These are phyloP conservation scores for Hozukius guyotensis DNA, from an alignment of 2,797 vertebrate species.

Conservation along the genomic window DNA sequence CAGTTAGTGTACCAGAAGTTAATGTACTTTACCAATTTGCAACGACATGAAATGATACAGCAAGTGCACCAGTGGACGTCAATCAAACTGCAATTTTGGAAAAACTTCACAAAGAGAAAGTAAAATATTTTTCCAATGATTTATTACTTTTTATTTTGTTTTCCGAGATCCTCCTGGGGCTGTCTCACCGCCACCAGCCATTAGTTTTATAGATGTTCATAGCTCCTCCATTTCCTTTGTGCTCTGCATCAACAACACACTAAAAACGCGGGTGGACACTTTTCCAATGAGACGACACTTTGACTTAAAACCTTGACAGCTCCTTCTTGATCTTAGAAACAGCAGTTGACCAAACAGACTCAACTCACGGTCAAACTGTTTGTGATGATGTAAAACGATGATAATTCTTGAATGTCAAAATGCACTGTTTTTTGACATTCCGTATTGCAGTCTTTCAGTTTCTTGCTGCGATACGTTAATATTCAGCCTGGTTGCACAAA, in stretches of 20 bases:
- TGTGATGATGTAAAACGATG: too few relatives aligned
- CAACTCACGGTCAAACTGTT: neutral
- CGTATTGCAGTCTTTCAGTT: too few relatives aligned
- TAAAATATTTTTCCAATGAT: neutral
- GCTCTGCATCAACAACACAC: neutral
- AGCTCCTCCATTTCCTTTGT: neutral
- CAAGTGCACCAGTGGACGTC: too few relatives aligned
- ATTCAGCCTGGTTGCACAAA: too few relatives aligned
- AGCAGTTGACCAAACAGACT: neutral
- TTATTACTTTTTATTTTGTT: neutral
- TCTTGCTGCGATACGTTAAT: too few relatives aligned
- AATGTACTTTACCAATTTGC: neutral
- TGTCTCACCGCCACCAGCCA: neutral
- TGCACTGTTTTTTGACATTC: too few relatives aligned
- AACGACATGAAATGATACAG: neutral
- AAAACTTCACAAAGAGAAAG: neutral
- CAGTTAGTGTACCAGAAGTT: neutral
- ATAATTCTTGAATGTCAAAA: too few relatives aligned
- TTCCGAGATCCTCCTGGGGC: too few relatives aligned
- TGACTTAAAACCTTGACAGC: neutral
- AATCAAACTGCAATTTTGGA: neutral
- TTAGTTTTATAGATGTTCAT: neutral
- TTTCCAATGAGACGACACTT: neutral
- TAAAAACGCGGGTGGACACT: neutral
- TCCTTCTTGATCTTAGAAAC: neutral